These are phyloP conservation scores for Sceliomorpha sp. DNA, from an alignment of 2,888 invertebrate species.

Conservation along the genomic window DNA sequence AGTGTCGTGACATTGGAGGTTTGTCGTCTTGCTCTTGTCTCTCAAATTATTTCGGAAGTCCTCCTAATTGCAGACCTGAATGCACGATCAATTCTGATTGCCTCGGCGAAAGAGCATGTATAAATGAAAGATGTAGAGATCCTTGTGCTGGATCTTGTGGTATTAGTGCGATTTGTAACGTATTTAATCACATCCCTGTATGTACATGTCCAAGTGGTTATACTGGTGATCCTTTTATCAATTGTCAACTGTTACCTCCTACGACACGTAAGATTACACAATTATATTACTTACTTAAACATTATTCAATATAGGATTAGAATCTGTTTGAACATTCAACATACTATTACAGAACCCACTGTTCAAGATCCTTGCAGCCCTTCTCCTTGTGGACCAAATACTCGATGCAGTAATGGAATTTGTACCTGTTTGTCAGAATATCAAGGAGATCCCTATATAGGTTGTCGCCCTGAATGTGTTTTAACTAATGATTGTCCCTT, in stretches of 20 bases:
- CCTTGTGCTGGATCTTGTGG: conserved; percentile 90
- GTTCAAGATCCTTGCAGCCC: conserved; percentile 81
- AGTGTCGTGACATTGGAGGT: conserved; percentile 83
- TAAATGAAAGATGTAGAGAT: conserved; percentile 79
- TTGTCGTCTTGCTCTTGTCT: conserved; percentile 86
- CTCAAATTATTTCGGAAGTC: conserved; percentile 83
- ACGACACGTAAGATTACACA: conserved; percentile 37
- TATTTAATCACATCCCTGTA: conserved; percentile 84
- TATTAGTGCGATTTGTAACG: conserved; percentile 86
- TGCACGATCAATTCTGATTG: conserved; percentile 80
- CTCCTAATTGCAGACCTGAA: conserved; percentile 81
- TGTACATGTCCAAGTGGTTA: conserved; percentile 85
- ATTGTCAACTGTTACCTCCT: conserved; percentile 80
- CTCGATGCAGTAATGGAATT: conserved; percentile 74
- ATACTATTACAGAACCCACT: conserved; percentile 29
- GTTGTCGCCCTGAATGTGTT: conserved; percentile 82
- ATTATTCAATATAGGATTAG: no score
- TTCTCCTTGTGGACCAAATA: conserved; percentile 86
- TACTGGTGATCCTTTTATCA: conserved; percentile 87
- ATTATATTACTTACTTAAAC: no score
- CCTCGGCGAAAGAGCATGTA: conserved; percentile 77
- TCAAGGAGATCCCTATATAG: conserved; percentile 84
- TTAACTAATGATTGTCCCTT: conserved; percentile 80
- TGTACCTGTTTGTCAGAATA: conserved; percentile 84
- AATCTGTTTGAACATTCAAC: not conserved